phyloP scores from a whole-genome alignment of 2,888 invertebrate genomes.

The Aspidapion aeneum region DNA sequence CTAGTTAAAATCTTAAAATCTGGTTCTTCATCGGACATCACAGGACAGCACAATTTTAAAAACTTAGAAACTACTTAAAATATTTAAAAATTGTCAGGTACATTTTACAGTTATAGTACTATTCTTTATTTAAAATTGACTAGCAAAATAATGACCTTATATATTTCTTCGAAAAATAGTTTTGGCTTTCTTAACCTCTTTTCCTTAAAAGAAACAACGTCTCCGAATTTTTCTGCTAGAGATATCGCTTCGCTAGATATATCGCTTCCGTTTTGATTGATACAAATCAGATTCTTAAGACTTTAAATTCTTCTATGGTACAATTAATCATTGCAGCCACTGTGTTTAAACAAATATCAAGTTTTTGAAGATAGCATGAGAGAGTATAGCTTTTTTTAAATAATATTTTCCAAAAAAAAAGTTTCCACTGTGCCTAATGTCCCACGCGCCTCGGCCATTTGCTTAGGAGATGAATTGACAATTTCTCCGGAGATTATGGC shows the following conservation, averaged over 20 bases:
- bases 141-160: too few relatives aligned
- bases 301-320: conserved; percentile 1
- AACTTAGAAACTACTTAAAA: too few relatives aligned
- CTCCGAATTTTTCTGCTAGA: background rate
- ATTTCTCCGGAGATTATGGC: conserved; percentile 7
- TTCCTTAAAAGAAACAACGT: background rate
- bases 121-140: too few relatives aligned
- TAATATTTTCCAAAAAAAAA: conserved; percentile 1
- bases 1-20: conserved; percentile 4
- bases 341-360: conserved; percentile 1
- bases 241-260: too few relatives aligned
- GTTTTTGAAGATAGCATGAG: background rate
- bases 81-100: too few relatives aligned
- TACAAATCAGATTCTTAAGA: too few relatives aligned
- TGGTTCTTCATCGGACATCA: background rate
- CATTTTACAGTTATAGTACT: too few relatives aligned
- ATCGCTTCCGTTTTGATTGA: conserved; percentile 2
- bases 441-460: background rate
- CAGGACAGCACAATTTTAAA: background rate
- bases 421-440: background rate
- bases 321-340: conserved; percentile 1
- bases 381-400: background rate
- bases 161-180: conserved; percentile 10
- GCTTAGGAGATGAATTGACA: background rate
- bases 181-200: conserved; percentile 1